These are phyloP conservation scores for Vicugna pacos DNA, from an alignment of 2,113 vertebrate species.

Conservation along the genomic window DNA sequence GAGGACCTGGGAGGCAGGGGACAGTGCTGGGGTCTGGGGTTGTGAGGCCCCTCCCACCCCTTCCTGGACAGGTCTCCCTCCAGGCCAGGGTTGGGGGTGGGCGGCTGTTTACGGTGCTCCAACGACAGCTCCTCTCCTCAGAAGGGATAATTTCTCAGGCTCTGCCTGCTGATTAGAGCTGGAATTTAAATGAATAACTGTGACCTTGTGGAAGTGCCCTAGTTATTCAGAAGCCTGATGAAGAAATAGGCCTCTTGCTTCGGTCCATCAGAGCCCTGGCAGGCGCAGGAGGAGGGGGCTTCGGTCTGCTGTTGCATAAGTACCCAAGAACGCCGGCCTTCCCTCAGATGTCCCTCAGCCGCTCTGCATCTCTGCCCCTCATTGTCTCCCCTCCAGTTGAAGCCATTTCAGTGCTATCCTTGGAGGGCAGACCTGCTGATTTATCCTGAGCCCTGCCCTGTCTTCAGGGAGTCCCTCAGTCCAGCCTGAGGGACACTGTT, in stretches of 20 bases:
- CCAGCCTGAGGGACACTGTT: neutral
- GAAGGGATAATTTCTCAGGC: constrained; percentile 74
- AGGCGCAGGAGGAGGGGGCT: neutral
- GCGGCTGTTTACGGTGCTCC: constrained; percentile 8
- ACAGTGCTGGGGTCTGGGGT: neutral
- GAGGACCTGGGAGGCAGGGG: neutral
- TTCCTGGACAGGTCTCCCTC: neutral
- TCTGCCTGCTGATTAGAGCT: constrained; percentile 78
- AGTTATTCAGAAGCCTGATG: constrained; percentile 70
- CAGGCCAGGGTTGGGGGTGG: neutral
- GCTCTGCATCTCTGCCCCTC: constrained; percentile 2
- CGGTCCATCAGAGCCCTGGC: constrained; percentile 48
- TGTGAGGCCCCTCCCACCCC: neutral
- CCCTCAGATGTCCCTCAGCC: neutral
- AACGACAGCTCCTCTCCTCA: constrained; percentile 53
- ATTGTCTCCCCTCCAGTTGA: neutral
- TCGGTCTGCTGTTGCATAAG: neutral
- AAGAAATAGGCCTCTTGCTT: constrained; percentile 77
- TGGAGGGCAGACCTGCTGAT: neutral
- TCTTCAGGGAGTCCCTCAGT: neutral
- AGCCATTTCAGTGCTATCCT: neutral
- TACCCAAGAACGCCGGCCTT: neutral
- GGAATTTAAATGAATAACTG: constrained; percentile 77
- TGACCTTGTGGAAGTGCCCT: constrained; percentile 77
- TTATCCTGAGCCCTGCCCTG: neutral